Evolutionary conservation across 2,888 invertebrate species (phyloP).

Genomic region (Dendrolimus houi): DNA sequence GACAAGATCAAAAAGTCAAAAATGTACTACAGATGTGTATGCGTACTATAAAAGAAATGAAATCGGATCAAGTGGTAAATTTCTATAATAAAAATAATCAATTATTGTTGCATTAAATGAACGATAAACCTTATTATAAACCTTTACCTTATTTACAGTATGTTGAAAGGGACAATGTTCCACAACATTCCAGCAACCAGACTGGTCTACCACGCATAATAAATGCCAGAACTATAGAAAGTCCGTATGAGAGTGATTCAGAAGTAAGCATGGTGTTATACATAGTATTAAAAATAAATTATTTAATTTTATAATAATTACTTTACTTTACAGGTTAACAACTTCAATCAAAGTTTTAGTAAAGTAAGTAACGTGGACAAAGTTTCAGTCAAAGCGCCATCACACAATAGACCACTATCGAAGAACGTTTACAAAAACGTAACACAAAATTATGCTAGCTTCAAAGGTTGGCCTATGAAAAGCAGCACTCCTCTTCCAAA

Average conservation of each 20-base stretch:
- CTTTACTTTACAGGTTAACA: too few relatives aligned
- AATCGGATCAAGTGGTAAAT: constrained; percentile 30
- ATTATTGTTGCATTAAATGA: too few relatives aligned
- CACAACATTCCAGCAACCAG: constrained; percentile 7
- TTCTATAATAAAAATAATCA: background rate
- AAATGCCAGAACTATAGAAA: constrained; percentile 17
- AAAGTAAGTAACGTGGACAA: background rate
- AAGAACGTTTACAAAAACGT: background rate
- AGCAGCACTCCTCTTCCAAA: constrained; percentile 37
- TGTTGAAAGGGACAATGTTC: constrained; percentile 5
- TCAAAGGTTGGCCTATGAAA: constrained; percentile 18
- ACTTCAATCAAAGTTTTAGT: too few relatives aligned
- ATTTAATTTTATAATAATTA: too few relatives aligned
- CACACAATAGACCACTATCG: background rate
- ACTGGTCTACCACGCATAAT: constrained; percentile 15
- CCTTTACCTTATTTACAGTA: constrained; percentile 10
- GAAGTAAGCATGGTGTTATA: constrained; percentile 15
- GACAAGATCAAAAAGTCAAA: constrained; percentile 39
- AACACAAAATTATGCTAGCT: background rate
- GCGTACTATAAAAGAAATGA: constrained; percentile 44
- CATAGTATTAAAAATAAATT: too few relatives aligned
- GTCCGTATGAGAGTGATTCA: constrained; percentile 25
- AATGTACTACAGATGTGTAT: constrained; percentile 42
- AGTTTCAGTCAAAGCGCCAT: background rate
- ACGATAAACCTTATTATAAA: too few relatives aligned